Conservation (phyloP, 2,797 vertebrate species). For the Notoglanidium macrostoma region DNA sequence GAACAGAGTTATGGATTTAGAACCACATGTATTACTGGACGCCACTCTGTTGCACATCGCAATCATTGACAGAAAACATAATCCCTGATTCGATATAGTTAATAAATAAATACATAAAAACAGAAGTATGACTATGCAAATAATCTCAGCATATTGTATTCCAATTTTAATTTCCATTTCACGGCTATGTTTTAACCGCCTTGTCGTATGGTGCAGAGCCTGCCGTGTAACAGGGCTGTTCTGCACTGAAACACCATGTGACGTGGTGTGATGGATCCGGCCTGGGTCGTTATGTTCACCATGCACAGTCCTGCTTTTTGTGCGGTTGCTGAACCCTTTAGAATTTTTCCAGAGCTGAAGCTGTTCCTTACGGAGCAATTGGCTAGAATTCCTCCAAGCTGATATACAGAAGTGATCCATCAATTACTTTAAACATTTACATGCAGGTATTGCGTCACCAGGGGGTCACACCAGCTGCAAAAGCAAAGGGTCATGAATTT, state of each 20-base stretch:
- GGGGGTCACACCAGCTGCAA: no score
- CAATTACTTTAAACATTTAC: no score
- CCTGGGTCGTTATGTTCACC: conserved; percentile 95
- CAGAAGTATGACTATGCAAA: background rate
- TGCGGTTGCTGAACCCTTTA: no score
- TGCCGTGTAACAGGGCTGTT: conserved; percentile 78
- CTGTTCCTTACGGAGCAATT: no score
- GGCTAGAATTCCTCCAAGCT: no score
- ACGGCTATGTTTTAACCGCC: background rate
- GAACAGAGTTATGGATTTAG: background rate
- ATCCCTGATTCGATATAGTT: background rate
- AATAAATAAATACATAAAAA: background rate
- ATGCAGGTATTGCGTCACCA: no score
- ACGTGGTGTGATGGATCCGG: conserved; percentile 97
- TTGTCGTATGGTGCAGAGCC: conserved; percentile 74
- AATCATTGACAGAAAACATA: background rate
- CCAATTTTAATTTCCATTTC: background rate
- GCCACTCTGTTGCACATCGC: background rate
- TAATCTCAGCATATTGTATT: background rate
- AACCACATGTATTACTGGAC: background rate
- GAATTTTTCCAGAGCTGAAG: no score
- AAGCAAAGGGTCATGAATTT: no score
- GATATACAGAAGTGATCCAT: no score
- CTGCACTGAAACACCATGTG: conserved; percentile 92
- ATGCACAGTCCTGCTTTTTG: conserved; percentile 52